Evolutionary conservation across 2,888 invertebrate species (phyloP), one percentile per base, ranked within the genome.

Genomic region (Liopterus haemorrhoidalis): DNA sequence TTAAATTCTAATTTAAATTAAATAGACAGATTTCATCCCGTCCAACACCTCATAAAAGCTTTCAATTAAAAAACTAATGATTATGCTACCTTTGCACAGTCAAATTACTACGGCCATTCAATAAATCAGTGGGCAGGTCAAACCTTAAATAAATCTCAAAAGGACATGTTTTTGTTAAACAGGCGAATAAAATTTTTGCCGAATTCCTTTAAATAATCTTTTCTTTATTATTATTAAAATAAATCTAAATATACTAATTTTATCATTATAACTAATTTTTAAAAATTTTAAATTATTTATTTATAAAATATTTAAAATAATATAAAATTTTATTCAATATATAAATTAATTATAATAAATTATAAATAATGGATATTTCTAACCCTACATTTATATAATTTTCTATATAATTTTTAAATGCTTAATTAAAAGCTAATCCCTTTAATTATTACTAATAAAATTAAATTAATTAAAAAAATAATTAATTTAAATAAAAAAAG

Each of bases 371-470:
- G 68, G 68, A 73, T 67, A 75, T 68, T 76, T 68, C 67, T 72
- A 76, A 75, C 68, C 65, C 69, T 75, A 76, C 64, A 71, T 62
- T 70, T 68, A 63, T 62, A 59, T 58, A 57, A 56, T 53, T 56
- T 58, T 54, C 59, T 54, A 60, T 57, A 18, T 58, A 60, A 57
- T 67, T 70, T 73, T 70, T 74, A 74, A 71, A 60, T 64, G 59
- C 73, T 67, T 73, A 72, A 68, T 67, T 70, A 69, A 72, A 70
- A 76, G 74, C 70, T 77, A 73, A 76, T 74, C 74, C 74, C 75
- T 59, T 70, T 71, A 70, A 68, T 66, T 72, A 72, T 72, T 69
- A 62, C 61, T 68, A 61, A 66, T 60, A 63, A 57, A 51, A 58
- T 57, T 59, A 54, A 54, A 55, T 53, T 56, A 39, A 49, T 49